phyloP scores from a whole-genome alignment of 2,888 invertebrate genomes.

The Drosophila mulleri region DNA sequence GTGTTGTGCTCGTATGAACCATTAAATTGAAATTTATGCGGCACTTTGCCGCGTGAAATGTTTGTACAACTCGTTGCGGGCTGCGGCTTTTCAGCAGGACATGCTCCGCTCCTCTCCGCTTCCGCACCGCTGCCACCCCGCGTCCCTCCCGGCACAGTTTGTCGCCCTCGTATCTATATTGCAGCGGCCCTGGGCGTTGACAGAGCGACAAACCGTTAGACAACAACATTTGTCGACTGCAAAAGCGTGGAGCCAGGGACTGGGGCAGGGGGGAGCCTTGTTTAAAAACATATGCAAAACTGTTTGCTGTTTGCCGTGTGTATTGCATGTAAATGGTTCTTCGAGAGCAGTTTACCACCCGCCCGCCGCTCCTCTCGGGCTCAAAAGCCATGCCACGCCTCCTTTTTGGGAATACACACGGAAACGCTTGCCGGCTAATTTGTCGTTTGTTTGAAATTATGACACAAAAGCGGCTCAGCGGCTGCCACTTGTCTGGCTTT shows the following conservation, averaged over 20 bases:
- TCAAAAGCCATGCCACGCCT: background rate
- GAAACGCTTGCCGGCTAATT: slow-evolving; percentile 70
- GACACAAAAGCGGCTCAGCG: slow-evolving; percentile 64
- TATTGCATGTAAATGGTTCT: slow-evolving; percentile 76
- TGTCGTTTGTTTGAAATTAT: slow-evolving; percentile 72
- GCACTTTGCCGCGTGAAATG: slow-evolving; percentile 79
- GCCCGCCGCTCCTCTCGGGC: background rate
- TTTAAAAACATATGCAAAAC: slow-evolving; percentile 75
- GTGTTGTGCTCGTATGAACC: slow-evolving; percentile 59
- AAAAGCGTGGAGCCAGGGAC: background rate
- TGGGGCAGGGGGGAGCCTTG: background rate
- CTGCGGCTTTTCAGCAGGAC: slow-evolving; percentile 65
- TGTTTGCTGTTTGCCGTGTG: slow-evolving; percentile 57
- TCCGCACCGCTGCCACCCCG: background rate
- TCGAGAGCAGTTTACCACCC: slow-evolving; percentile 12
- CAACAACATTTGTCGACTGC: slow-evolving; percentile 58
- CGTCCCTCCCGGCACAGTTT: no score
- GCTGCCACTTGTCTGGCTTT: slow-evolving; percentile 50
- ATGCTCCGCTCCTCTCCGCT: background rate
- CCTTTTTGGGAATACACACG: slow-evolving; percentile 16
- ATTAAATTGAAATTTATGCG: slow-evolving; percentile 80
- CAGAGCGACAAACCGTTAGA: slow-evolving; percentile 78
- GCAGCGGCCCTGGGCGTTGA: slow-evolving; percentile 65
- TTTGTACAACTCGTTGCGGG: slow-evolving; percentile 81
- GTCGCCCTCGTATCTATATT: slow-evolving; percentile 32